phyloP scores from a whole-genome alignment of 2,797 vertebrate genomes.

The Gymnoscopelus braueri region DNA sequence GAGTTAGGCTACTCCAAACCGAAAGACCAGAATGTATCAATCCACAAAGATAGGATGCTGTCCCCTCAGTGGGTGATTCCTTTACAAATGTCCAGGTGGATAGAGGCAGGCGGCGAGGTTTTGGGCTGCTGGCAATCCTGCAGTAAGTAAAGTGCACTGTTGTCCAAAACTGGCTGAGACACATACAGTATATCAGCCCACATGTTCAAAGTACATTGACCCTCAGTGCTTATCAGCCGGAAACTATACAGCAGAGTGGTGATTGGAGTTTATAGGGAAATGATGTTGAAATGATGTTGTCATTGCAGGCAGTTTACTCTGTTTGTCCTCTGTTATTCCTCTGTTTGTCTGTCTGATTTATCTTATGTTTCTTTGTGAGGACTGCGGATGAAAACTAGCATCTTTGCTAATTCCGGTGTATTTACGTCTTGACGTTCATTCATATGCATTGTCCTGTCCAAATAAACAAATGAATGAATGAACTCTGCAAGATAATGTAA shows the following conservation, averaged over 20 bases:
- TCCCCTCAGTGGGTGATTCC: neutral
- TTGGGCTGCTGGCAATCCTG: neutral
- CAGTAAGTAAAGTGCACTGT: neutral
- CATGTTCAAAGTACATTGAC: slow-evolving; percentile 69
- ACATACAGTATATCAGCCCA: slow-evolving; percentile 17
- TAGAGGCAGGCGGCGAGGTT: neutral
- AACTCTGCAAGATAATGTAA: too few species aligned
- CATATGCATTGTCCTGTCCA: too few species aligned
- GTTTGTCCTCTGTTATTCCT: too few species aligned
- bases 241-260: slow-evolving; percentile 19
- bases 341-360: too few species aligned
- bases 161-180: slow-evolving; percentile 5
- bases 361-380: too few species aligned
- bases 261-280: slow-evolving; percentile 28
- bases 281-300: neutral
- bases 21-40: neutral
- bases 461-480: too few species aligned
- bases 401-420: too few species aligned
- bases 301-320: too few species aligned
- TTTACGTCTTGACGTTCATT: too few species aligned
- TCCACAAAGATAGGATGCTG: neutral
- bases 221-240: slow-evolving; percentile 54
- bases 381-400: too few species aligned
- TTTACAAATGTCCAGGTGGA: neutral
- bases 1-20: neutral